These are phyloP conservation scores for Nothocercus nigrocapillus DNA, from an alignment of 2,113 vertebrate genomes.

Conservation along the genomic window DNA sequence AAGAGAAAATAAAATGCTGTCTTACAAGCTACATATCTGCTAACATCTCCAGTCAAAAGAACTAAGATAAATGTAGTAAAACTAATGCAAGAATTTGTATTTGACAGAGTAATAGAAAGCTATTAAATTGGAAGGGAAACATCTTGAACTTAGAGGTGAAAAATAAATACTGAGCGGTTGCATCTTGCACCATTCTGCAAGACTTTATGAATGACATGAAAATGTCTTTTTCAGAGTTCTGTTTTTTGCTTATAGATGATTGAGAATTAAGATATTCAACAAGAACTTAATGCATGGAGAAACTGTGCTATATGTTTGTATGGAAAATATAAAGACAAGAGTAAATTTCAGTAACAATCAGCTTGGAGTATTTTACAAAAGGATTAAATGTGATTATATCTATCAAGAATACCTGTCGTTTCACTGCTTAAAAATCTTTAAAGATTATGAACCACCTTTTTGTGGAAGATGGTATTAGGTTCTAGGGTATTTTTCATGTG, in stretches of 20 bases:
- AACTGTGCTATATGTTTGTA: neutral
- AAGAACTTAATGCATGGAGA: neutral
- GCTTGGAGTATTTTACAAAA: neutral
- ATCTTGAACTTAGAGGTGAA: neutral
- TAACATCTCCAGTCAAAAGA: neutral
- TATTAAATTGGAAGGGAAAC: neutral
- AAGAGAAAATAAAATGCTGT: neutral
- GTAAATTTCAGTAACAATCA: neutral
- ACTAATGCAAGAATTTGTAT: neutral
- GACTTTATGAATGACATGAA: neutral
- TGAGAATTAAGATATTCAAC: neutral
- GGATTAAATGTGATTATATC: neutral
- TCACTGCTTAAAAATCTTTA: neutral
- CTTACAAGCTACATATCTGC: neutral
- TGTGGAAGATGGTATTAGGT: neutral
- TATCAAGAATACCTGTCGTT: neutral
- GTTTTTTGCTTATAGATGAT: neutral
- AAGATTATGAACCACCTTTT: neutral
- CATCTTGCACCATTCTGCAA: neutral
- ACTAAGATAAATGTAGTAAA: neutral
- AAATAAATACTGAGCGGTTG: neutral
- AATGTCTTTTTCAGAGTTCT: neutral
- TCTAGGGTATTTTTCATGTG: neutral
- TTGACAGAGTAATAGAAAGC: neutral
- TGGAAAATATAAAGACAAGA: neutral